phyloP scores from a whole-genome alignment of 2,113 vertebrate species.

The Probosciger aterrimus region DNA sequence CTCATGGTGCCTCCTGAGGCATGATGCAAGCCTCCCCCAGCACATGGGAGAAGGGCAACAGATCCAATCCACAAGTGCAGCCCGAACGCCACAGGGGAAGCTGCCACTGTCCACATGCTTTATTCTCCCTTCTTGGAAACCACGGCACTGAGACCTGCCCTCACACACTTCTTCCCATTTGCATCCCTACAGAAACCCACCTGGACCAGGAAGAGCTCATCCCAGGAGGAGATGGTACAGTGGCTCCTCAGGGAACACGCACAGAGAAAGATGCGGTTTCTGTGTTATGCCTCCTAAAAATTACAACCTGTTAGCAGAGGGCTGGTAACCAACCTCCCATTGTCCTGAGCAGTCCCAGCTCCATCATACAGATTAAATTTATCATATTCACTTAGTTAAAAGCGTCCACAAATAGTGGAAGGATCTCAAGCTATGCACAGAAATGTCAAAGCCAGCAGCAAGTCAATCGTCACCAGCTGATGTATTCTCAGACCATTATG shows the following conservation, averaged over 20 bases:
- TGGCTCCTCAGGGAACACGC: rapidly evolving
- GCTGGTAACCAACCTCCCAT: rapidly evolving
- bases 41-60: rapidly evolving
- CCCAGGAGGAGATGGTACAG: neutral
- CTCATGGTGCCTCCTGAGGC: rapidly evolving
- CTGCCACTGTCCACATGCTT: neutral
- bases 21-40: no score
- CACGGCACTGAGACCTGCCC: neutral
- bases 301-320: neutral
- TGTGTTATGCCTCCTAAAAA: neutral
- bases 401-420: neutral
- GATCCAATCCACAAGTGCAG: rapidly evolving
- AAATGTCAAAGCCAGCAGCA: rapidly evolving
- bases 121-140: neutral
- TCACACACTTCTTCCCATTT: neutral
- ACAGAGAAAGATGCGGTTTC: rapidly evolving
- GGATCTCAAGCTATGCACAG: neutral
- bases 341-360: neutral
- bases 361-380: neutral
- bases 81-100: neutral
- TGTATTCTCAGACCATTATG: neutral
- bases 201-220: neutral
- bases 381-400: neutral
- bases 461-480: neutral
- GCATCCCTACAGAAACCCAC: neutral